A percentile compares a stretch with the other conserved stretches of the same genome.
These are phyloP conservation scores for Philaethria dido DNA, from an alignment of 2,888 invertebrate genomes.

Conservation along the genomic window DNA sequence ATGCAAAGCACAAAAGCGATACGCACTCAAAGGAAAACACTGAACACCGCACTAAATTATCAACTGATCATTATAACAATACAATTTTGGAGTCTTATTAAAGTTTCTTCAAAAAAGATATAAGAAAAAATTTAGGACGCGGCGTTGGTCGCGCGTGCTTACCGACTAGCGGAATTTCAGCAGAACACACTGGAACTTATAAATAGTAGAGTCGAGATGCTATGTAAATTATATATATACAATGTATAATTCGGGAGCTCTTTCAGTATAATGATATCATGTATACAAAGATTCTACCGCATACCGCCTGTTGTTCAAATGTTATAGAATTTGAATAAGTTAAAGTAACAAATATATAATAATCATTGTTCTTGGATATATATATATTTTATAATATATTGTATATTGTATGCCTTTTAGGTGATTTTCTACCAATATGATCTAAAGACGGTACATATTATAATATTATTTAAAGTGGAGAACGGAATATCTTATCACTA, in stretches of 20 bases:
- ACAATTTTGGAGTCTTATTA: conserved; percentile 27
- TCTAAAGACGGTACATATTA: background rate
- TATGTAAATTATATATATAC: conserved; percentile 59
- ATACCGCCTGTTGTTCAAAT: conserved; percentile 12
- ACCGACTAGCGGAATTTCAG: conserved; percentile 77
- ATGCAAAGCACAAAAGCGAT: conserved; percentile 51
- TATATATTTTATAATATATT: too few species aligned
- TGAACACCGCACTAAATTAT: conserved; percentile 57
- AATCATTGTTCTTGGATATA: too few species aligned
- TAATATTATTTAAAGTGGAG: background rate
- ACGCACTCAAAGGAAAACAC: conserved; percentile 60
- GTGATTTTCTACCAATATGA: too few species aligned
- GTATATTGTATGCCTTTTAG: too few species aligned
- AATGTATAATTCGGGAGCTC: conserved; percentile 51
- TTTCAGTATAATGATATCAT: conserved; percentile 36
- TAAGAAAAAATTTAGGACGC: conserved; percentile 53
- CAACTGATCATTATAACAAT: conserved; percentile 50
- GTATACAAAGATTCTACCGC: conserved; percentile 19
- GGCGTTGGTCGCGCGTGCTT: conserved; percentile 62
- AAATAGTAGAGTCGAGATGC: conserved; percentile 70
- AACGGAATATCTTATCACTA: background rate
- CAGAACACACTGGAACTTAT: conserved; percentile 83
- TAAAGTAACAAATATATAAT: background rate
- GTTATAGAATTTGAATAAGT: background rate
- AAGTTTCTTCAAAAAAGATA: conserved; percentile 29